Base-by-base conservation (phyloP, 37 sponge, comb jelly and placozoan species). In the Chondrosia reniformis region DNA sequence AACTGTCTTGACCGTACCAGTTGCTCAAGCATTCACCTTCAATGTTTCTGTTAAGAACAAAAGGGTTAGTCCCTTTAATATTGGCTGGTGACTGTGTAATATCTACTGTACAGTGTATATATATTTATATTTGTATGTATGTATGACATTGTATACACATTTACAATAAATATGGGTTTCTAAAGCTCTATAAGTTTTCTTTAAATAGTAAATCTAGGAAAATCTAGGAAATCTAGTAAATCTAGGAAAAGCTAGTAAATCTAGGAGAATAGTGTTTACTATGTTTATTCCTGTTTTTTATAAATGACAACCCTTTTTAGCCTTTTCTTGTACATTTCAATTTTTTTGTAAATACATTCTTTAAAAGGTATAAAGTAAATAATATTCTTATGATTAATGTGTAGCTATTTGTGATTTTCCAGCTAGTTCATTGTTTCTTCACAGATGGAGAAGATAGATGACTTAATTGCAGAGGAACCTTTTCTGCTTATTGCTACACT, bases 21-120 rank as follows among this genome's bases (percentile, higher is more conserved):
- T 69, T 12, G 72, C 42, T 69, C 42, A 69, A n/a, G 44, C 72
- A 12, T 69, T 69, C 72, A 39, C 72, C 3, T 69, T 69, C 42
- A 44, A 34, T 24, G 24, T 36, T 21, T 17, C 6, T 40, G 1
- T 69, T 0, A 69, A 69, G 43, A 69, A 69, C 43, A 69, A 43
- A 44, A 69, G 42, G 72, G 72, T 69, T 41, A n/a, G 72, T 39
- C 8, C 7, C n/a, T 22, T 61, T 22, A 25, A 28, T 61, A 19
- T 10, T 49, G 52, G 8, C 27, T 61, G 17, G 33, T 66, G 67
- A 19, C 19, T 66, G 67, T 66, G 38, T 17, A 22, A 15, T 49
- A 49, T 19, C 10, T 49, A 15, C 15, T 49, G 52, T 19, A 19
- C 52, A 49, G 22, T 59, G 61, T 59, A 13, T 59, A 13, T 59